Percentiles rank a stretch among this genome's conserved stretches.
Evolutionary conservation across 2,113 vertebrate species (phyloP).

Genomic region (Riparia riparia): DNA sequence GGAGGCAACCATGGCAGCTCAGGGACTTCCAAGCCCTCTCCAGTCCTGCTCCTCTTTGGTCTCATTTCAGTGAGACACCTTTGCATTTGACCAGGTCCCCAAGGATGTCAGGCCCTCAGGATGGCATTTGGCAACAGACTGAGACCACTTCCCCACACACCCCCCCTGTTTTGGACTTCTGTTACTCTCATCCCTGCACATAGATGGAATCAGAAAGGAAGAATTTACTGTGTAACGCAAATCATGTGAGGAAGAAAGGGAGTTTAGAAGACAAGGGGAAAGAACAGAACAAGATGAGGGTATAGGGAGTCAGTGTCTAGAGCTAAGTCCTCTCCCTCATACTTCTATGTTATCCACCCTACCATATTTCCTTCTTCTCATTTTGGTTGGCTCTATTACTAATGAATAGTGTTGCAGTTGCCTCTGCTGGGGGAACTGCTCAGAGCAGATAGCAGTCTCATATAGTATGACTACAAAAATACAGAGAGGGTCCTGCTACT

Average conservation of each 20-base stretch:
- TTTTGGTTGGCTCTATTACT: neutral
- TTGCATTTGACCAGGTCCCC: neutral
- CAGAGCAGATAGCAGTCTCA: neutral
- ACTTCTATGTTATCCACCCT: neutral
- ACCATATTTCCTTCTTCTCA: neutral
- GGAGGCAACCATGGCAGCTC: neutral
- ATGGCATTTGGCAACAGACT: neutral
- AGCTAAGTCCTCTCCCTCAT: neutral
- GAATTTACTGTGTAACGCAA: neutral
- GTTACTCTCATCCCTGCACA: neutral
- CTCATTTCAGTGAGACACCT: neutral
- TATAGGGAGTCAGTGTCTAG: neutral
- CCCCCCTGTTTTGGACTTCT: neutral
- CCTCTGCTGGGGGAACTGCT: neutral
- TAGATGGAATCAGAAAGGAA: neutral
- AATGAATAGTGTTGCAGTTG: neutral
- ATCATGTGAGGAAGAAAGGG: neutral
- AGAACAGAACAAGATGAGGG: neutral
- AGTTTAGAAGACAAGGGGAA: neutral
- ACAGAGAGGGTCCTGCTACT: neutral
- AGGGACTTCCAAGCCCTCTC: neutral
- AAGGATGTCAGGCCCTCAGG: neutral
- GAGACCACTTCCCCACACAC: neutral
- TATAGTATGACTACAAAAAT: neutral
- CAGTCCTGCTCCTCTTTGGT: neutral